Evolutionary conservation across 1,140 invertebrate genomes (phyloP).

Genomic region (Tenebrio molitor): DNA sequence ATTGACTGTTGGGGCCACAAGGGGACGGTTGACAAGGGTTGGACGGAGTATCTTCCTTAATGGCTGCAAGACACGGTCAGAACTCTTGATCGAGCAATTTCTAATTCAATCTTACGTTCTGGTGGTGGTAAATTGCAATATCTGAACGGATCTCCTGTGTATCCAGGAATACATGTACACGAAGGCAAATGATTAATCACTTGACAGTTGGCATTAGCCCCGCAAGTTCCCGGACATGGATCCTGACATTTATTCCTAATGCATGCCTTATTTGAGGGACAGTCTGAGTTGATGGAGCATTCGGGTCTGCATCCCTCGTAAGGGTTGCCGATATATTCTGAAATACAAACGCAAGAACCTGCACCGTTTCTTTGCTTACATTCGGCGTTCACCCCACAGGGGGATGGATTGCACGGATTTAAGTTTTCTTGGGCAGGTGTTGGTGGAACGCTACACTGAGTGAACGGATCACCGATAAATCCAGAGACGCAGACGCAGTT

Average conservation of each 20-base stretch:
- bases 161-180: slow-evolving; percentile 78
- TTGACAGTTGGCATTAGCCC: slow-evolving; percentile 80
- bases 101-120: slow-evolving; percentile 54
- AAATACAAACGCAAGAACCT: slow-evolving; percentile 78
- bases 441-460: slow-evolving; percentile 60
- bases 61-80: slow-evolving; percentile 68
- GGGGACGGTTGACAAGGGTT: slow-evolving; percentile 74
- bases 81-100: neutral
- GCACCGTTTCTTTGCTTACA: slow-evolving; percentile 76
- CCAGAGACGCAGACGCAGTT: slow-evolving; percentile 74
- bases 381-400: slow-evolving; percentile 81
- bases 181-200: slow-evolving; percentile 81
- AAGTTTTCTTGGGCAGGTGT: slow-evolving; percentile 55
- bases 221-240: slow-evolving; percentile 84
- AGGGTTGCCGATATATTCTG: slow-evolving; percentile 75
- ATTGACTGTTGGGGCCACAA: slow-evolving; percentile 78
- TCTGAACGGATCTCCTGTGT: slow-evolving; percentile 79
- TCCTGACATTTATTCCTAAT: slow-evolving; percentile 81
- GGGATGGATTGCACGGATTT: slow-evolving; percentile 76
- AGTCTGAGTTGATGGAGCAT: slow-evolving; percentile 81
- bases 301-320: slow-evolving; percentile 80
- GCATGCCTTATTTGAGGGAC: slow-evolving; percentile 79
- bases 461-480: slow-evolving; percentile 77
- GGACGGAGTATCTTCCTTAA: slow-evolving; percentile 65
- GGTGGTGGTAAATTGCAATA: slow-evolving; percentile 63